Evolutionary conservation across 53 echinoderm and acorn worm species (phyloP).

Genomic region (Patiria pectinifera): DNA sequence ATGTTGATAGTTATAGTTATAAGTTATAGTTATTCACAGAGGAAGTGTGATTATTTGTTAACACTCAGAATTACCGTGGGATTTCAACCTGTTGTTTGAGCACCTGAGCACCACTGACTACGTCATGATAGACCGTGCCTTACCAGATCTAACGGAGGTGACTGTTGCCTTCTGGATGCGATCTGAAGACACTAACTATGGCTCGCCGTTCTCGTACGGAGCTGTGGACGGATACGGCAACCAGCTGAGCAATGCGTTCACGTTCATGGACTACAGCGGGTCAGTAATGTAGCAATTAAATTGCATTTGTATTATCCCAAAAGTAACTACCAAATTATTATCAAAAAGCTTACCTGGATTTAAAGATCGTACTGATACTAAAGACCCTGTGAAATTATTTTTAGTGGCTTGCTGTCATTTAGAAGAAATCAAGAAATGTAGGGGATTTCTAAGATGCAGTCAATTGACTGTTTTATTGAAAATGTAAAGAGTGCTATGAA

Average conservation of each 20-base stretch:
- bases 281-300: constrained; percentile 39
- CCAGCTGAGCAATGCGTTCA: constrained; percentile 68
- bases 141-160: constrained; percentile 74
- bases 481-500: no score
- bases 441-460: no score
- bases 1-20: no score
- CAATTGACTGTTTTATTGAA: no score
- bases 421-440: no score
- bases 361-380: no score
- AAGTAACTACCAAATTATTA: background rate
- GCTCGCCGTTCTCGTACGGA: constrained; percentile 86
- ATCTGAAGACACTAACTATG: constrained; percentile 79
- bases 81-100: constrained; percentile 88
- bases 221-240: constrained; percentile 50
- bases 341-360: no score
- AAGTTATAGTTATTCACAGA: no score
- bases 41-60: background rate
- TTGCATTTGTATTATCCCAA: background rate
- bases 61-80: constrained; percentile 76
- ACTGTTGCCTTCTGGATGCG: constrained; percentile 94
- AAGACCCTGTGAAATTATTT: no score
- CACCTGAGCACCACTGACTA: constrained; percentile 78
- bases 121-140: constrained; percentile 57
- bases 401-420: no score
- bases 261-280: constrained; percentile 90